Evolutionary conservation across 30 jellyfish, hydroid and myxozoan genomes (phyloP), one percentile per base, ranked within the genome.

Genomic region (Chrysaora quinquecirrha): DNA sequence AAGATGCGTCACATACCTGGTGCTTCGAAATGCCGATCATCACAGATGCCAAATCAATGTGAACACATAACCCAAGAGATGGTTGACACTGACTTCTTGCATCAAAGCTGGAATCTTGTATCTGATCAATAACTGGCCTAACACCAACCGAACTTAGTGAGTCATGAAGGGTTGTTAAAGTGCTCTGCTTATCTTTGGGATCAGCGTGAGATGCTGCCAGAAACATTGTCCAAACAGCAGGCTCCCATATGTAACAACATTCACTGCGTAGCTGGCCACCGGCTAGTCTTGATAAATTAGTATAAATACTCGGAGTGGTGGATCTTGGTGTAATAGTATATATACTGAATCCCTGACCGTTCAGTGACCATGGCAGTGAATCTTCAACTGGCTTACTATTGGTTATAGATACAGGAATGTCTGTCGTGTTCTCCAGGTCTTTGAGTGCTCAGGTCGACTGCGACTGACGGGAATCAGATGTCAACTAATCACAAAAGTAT

Each of bases 351-450:
- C 82, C 82, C 0, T 56, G 30, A 34, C 95, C 77, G 12, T 62
- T 85, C 34, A 91, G 32, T 29, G 95, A 34, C 98, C 98, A 91
- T 0, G 98, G 98, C 43, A 91, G 33, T 12, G 98, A 85, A 30
- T 70, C 77, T 0, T 60, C 78, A 23, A 14, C 66, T 2, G 76
- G 29, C 34, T 48, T 68, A 4, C 21, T 63, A 1, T 49, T 33
- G 3, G 23, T 21, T 3, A n/a, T 47, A 10, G 1, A 2, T 20
- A 72, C 32, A 0, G 88, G 88, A 33, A 84, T 33, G 23, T 84
- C 95, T 1, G 67, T 18, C 14, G 88, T 35, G 22, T 34, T 4
- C 30, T 49, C 88, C 9, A 73, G 10, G 0, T 64, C 87, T 21
- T 91, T 82, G 30, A 20, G n/a, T n/a, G n/a, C n/a, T n/a, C n/a